These are phyloP conservation scores for Noctua janthina DNA, from an alignment of 2,888 invertebrate species.

Conservation along the genomic window DNA sequence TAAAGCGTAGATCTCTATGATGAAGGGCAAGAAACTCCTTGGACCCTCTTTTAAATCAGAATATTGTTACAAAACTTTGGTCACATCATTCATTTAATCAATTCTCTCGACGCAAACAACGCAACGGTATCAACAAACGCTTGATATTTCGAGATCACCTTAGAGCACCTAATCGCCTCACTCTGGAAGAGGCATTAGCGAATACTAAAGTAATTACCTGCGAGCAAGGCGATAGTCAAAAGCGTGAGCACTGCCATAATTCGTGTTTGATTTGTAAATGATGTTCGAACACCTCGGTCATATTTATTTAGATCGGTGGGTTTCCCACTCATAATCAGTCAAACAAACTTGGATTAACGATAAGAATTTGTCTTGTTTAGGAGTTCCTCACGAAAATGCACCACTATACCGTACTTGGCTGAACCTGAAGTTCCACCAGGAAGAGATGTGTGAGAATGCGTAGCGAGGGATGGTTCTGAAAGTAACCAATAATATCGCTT, in stretches of 20 bases:
- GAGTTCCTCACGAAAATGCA: conserved; percentile 3
- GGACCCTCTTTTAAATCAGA: no score
- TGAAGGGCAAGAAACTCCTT: no score
- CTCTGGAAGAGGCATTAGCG: neutral
- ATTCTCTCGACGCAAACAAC: neutral
- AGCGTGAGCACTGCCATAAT: conserved; percentile 44
- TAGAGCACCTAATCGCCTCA: neutral
- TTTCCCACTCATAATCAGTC: neutral
- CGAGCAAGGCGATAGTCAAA: conserved; percentile 50
- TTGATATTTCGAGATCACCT: neutral
- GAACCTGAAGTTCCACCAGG: neutral
- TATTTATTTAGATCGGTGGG: conserved; percentile 33
- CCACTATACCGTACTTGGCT: no score
- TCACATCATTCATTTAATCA: no score
- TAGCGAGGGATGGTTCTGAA: neutral
- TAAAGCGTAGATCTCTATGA: no score
- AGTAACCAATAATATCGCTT: no score
- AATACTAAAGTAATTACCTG: conserved; percentile 48
- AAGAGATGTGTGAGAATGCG: no score
- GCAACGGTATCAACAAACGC: neutral
- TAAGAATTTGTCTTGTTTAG: conserved; percentile 3
- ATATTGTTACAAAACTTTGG: no score
- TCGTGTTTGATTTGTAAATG: conserved; percentile 24
- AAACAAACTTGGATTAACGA: conserved; percentile 9
- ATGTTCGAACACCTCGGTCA: neutral